Evolutionary conservation across 2,113 vertebrate genomes (phyloP), one percentile per base, ranked within the genome.

Genomic region (Leucosticte australis): DNA sequence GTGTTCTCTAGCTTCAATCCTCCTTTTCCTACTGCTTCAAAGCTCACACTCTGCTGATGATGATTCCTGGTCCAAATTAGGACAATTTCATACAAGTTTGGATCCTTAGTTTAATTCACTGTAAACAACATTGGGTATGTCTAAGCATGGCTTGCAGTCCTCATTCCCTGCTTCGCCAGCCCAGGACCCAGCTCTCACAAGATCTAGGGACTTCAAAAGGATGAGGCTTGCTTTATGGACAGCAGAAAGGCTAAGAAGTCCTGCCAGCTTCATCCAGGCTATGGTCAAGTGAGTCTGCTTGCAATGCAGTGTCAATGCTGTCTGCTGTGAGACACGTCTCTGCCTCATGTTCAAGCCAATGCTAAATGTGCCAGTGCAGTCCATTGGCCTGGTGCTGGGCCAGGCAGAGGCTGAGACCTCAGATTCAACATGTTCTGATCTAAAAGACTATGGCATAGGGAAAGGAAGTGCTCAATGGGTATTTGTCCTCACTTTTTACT

Each of bases 31-130:
- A 12, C 13, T 57, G 13, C 41, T 28, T 13, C 53, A 49, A 49
- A 37, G 35, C 15, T 49, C 68, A 49, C 5, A 7, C 15, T 47
- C 52, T 22, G 5, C 15, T 67, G 13, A 0, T 74, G 39, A 0
- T 24, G 5, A 33, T 80, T 55, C 49, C 53, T 62, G 18, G 41
- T 22, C 21, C 1, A 5, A 49, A 10, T 33, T 42, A 67, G 3
- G 26, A 42, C n/a, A 7, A 7, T 53, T 80, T 67, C 26, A 55
- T 28, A 35, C 19, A 27, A 31, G 5, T 33, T 42, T 23, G 26
- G 41, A 67, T 41, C 9, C 53, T 35, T 31, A 47, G 10, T 31
- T 73, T 53, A 57, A 64, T 46, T 57, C 50, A n/a, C 5, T n/a
- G 15, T 23, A 35, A 46, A 31, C 11, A 47, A 28, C 46, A 39